These are phyloP conservation scores for Eurois occulta DNA, from an alignment of 2,888 invertebrate genomes.

Conservation along the genomic window DNA sequence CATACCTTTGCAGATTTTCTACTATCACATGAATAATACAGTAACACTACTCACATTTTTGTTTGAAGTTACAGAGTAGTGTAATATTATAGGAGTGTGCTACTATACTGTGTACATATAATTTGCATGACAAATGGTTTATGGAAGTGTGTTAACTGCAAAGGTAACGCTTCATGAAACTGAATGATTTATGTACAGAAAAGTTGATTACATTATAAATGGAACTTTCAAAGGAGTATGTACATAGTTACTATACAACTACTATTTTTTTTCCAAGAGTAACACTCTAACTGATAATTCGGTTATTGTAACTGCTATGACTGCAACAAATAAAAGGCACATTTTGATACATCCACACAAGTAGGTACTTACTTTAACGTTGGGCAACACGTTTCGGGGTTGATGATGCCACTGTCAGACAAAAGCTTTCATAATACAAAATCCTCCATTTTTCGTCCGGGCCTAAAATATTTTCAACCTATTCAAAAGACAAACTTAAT, in stretches of 20 bases:
- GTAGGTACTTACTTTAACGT: background rate
- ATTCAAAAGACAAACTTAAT: slow-evolving; percentile 5
- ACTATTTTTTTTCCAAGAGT: background rate
- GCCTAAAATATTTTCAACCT: slow-evolving; percentile 1
- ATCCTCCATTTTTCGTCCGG: background rate
- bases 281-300: background rate
- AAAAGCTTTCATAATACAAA: slow-evolving; percentile 14
- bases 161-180: slow-evolving; percentile 12
- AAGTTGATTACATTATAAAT: slow-evolving; percentile 11
- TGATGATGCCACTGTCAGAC: background rate
- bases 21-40: slow-evolving; percentile 8
- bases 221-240: background rate
- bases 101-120: slow-evolving; percentile 11
- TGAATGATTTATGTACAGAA: slow-evolving; percentile 10
- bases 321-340: too few species aligned
- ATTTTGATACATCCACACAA: background rate
- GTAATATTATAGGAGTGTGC: slow-evolving; percentile 10
- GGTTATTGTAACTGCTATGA: background rate
- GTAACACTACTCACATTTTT: slow-evolving; percentile 15
- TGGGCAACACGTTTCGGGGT: background rate
- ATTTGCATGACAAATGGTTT: slow-evolving; percentile 27
- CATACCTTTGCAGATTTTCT: background rate
- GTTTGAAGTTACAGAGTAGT: slow-evolving; percentile 11
- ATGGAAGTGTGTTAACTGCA: slow-evolving; percentile 8
- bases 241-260: background rate